Evolutionary conservation across 2,113 vertebrate species (phyloP).

Genomic region (Neotragus moschatus): DNA sequence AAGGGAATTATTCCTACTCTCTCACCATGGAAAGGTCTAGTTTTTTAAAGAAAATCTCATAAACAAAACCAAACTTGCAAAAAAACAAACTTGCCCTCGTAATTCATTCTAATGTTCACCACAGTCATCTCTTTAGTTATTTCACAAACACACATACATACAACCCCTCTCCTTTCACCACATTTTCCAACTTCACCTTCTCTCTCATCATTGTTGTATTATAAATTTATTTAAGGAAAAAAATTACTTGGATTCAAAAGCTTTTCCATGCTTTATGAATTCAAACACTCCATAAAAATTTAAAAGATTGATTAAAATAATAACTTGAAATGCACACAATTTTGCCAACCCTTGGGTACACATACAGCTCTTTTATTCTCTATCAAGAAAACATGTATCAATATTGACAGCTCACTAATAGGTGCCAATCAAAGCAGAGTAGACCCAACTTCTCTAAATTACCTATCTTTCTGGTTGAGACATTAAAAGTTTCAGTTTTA

Average conservation of each 20-base stretch:
- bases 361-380: neutral
- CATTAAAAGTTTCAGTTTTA: neutral
- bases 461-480: neutral
- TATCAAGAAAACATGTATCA: neutral
- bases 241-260: neutral
- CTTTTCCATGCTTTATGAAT: conserved; percentile 16
- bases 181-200: neutral
- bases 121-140: neutral
- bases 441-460: neutral
- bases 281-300: neutral
- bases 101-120: neutral
- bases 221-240: neutral
- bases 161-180: neutral
- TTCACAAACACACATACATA: neutral
- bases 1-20: neutral
- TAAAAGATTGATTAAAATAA: neutral
- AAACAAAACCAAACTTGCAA: neutral
- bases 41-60: neutral
- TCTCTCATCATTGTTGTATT: neutral
- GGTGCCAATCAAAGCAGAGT: neutral
- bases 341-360: neutral
- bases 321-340: neutral
- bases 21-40: neutral
- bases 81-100: neutral
- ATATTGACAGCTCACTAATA: neutral